Base-by-base conservation (phyloP, 2,113 vertebrate genomes). In the Mobula birostris region DNA sequence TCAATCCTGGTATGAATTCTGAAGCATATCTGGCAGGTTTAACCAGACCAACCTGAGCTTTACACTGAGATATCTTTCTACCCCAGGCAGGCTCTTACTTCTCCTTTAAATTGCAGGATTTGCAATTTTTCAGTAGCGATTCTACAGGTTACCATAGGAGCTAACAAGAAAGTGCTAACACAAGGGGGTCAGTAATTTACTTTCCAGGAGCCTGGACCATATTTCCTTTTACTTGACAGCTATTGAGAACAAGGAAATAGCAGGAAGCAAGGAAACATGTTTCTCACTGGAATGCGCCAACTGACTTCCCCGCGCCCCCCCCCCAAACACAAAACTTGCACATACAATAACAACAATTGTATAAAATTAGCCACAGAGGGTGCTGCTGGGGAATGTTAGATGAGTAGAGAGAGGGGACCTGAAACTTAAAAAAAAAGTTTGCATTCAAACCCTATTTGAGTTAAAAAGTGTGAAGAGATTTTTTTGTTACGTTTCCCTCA, bases 41-140 rank as follows among this genome's bases (percentile, higher is more conserved):
- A 7, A 70, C 66, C 6, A 40, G 88, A 58, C 29, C 36, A 11
- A 4, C 63, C 15, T 91, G 88, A 68, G 19, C 91, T 68, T 36
- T 56, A 40, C 36, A 32, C 61, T 17, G 27, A 90, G 85, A 19
- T 8, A 74, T 32, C 15, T 24, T 66, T 90, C 24, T 15, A 24
- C 11, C 36, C n/a, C 36, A 56, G 90, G 40, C 66, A 74, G 66
- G 36, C 63, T 19, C 90, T 92, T 36, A 48, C 17, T 21, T 24
- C 63, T 92, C 70, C 19, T 72, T 88, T n/a, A 88, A 63, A 88
- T 88, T 88, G 58, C 85, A 66, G 29, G 58, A 88, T 63, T 63
- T 88, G 85, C 29, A 32, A n/a, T 66, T 88, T 17, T 88, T 63
- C 58, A 66, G 15, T 58, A 63, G 56, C 12, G 82, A 32, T 61